Evolutionary conservation across 1,140 invertebrate genomes (phyloP), one percentile per base, ranked within the genome.

Genomic region (Cotesia typhae): DNA sequence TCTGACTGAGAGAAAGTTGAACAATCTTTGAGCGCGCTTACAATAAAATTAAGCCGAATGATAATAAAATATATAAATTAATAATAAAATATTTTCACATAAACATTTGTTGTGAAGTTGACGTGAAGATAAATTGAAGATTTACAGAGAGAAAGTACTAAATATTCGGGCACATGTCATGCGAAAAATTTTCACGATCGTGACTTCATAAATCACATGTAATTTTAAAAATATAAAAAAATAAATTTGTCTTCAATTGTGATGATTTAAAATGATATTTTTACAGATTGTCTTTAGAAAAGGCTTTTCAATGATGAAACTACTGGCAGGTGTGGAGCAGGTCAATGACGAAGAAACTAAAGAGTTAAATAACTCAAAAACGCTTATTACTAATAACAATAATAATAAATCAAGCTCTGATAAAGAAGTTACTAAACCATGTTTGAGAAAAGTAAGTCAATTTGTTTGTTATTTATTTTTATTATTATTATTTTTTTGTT

Each of bases 281-380:
- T 55, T 55, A 3, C 28, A 28, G 28, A 3, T 28, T 28, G 28
- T n/a, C 53, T 55, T 2, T 5, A 14, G n/a, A 55, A 55, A 55
- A 53, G 66, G 76, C 37, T 66, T 76, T 14, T 79, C 77, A 76
- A 87, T 86, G 81, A 87, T 86, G 85, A 87, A 86, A 85, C 79
- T 87, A 85, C 61, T 87, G 77, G 84, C 85, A 55, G 85, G 82
- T 55, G 83, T 85, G 37, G 85, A 85, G 75, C 80, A 86, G 75
- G 81, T 84, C 57, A 81, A 72, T 74, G 78, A 81, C 7, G 77
- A 80, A 71, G 76, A 36, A 28, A 67, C 80, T 47, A 79, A 80
- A 61, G 74, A 80, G 38, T 57, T 74, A 17, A 76, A 74, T 66
- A 81, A 81, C 72, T 80, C 77, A 51, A 75, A 81, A 72, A 20